Evolutionary conservation across 2,888 invertebrate genomes (phyloP), one percentile per base, ranked within the genome.

Genomic region (Ceratothoa steindachneri): DNA sequence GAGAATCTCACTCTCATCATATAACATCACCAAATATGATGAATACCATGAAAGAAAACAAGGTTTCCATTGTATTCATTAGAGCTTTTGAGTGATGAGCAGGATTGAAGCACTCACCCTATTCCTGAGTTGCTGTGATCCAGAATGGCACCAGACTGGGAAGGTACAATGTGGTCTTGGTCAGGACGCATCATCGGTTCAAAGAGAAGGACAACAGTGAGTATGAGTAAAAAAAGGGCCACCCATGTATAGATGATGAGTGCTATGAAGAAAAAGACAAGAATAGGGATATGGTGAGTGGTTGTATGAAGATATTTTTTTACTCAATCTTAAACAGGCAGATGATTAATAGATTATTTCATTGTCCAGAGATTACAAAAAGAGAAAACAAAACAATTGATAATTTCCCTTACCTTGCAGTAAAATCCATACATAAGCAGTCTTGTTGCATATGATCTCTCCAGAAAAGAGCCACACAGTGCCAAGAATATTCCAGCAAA

Each of bases 211-310:
- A 90, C 89, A 65, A 93, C 86, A 0, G 91, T 91, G 81, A 93
- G 88, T 29, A 93, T 85, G 2, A 91, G 89, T 12, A 91, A 85
- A 0, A 89, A 89, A 71, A 92, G 87, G 69, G 93, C 87, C 24
- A 90, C 88, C 93, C 93, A 94, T 82, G 92, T 91, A 84, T 90
- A 91, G 67, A 93, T 86, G 0, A 93, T 91, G 81, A 92, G 88
- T 77, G 90, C 90, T 89, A 84, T 51, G 85, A 84, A 64, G 77
- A 70, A 80, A 80, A 72, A 67, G 68, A 52, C 69, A 71, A n/a
- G n/a, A n/a, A n/a, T n/a, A n/a, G n/a, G n/a, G n/a, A n/a, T n/a
- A n/a, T n/a, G n/a, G n/a, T n/a, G n/a, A n/a, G n/a, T n/a, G n/a
- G n/a, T n/a, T n/a, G n/a, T n/a, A n/a, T n/a, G n/a, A n/a, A n/a